Conservation (phyloP, 2,888 invertebrate genomes). For the Lasioglossum leucozonium region DNA sequence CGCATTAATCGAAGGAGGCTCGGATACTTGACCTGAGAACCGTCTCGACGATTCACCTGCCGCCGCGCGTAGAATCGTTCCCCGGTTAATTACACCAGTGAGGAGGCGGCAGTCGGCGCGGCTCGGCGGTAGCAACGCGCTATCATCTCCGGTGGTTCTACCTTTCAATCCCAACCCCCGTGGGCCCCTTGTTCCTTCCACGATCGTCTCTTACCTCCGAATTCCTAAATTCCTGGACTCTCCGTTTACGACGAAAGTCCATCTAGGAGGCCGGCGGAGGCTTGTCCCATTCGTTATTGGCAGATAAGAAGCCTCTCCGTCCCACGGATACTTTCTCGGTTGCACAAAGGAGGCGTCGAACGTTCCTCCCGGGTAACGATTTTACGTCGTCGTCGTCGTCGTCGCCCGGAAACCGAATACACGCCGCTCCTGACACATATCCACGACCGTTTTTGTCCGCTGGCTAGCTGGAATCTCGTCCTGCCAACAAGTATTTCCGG, state of each 20-base stretch:
- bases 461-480: constrained; percentile 8
- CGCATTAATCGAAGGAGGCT: neutral
- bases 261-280: constrained; percentile 55
- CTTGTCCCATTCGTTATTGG: constrained; percentile 57
- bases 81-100: constrained; percentile 76
- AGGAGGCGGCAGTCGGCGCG: constrained; percentile 27
- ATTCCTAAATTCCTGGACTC: constrained; percentile 61
- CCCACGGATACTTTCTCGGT: neutral
- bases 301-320: constrained; percentile 55
- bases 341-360: neutral
- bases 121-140: constrained; percentile 36
- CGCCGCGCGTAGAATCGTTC: constrained; percentile 69
- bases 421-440: neutral
- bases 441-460: neutral
- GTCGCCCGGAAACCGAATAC: neutral
- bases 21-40: constrained; percentile 53
- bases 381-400: neutral
- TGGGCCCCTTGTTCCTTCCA: neutral
- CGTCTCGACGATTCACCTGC: constrained; percentile 73
- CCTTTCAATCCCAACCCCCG: constrained; percentile 54
- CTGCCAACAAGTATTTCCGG: constrained; percentile 21
- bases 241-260: constrained; percentile 68
- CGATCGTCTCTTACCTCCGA: constrained; percentile 40
- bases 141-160: constrained; percentile 62
- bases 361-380: neutral